Evolutionary conservation across 1,140 invertebrate species (phyloP), one percentile per base, ranked within the genome.

Genomic region (Ooceraea biroi): DNA sequence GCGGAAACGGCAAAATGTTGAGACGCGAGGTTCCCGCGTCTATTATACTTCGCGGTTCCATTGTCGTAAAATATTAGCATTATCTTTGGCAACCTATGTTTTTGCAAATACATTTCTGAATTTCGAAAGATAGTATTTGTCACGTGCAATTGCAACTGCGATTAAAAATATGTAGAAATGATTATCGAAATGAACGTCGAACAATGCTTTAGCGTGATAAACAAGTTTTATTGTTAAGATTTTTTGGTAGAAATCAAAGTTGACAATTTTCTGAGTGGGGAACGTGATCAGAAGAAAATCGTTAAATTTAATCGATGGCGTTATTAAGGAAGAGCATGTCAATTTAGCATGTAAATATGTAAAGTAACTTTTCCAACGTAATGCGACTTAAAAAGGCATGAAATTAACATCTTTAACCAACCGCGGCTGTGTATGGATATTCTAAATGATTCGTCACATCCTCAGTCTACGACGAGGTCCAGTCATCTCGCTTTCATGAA

Each of bases 341-440:
- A 55, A 52, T 1, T 50, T 11, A 8, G 27, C 27, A 17, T 3
- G 27, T 27, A 61, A 8, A 36, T 5, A 17, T 12, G 19, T 10
- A 10, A 22, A 36, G 30, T n/a, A 66, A 55, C 27, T 78, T 77
- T 78, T 36, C 36, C 36, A 68, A 78, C n/a, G 14, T 19, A 41
- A 27, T 7, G 14, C 7, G 30, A 65, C 25, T 65, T 14, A 63
- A 65, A 27, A 50, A 46, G 30, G 2, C 14, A 11, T 48, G 5
- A 52, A 78, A 57, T 69, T 68, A 55, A 27, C 17, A 65, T 69
- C 25, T 66, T 14, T 4, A 78, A 44, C 60, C 17, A 7, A n/a
- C 52, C 27, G 19, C 17, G 1, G 36, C n/a, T 12, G 44, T n/a
- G n/a, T n/a, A n/a, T n/a, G n/a, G n/a, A n/a, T n/a, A 76, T 17